phyloP scores from a whole-genome alignment of 2,888 invertebrate genomes.

The Gnatocerus cornutus region DNA sequence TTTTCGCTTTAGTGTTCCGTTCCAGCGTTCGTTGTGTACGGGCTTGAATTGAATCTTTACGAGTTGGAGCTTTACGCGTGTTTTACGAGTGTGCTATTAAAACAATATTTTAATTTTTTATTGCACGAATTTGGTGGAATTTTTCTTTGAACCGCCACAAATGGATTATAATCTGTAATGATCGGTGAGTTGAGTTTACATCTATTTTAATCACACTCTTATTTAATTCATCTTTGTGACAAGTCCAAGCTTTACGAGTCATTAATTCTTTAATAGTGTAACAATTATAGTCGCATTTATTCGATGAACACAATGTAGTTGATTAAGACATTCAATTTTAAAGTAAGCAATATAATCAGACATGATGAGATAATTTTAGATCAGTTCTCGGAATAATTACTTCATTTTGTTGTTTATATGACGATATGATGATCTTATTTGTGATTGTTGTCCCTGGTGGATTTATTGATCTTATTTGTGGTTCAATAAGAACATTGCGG shows the following conservation, averaged over 20 bases:
- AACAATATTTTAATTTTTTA: constrained; percentile 36
- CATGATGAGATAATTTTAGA: neutral
- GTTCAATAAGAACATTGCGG: too few relatives aligned
- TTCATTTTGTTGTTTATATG: neutral
- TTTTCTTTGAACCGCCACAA: constrained; percentile 8
- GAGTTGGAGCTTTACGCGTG: constrained; percentile 46
- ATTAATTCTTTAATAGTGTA: constrained; percentile 5
- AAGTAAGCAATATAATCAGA: neutral
- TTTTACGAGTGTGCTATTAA: constrained; percentile 47
- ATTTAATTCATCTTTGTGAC: too few relatives aligned
- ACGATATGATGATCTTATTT: too few relatives aligned
- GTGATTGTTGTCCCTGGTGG: too few relatives aligned
- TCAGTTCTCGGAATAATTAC: neutral
- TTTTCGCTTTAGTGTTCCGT: constrained; percentile 55
- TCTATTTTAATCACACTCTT: neutral
- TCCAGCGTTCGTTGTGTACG: constrained; percentile 43
- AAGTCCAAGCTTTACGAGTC: neutral
- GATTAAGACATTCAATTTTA: constrained; percentile 9
- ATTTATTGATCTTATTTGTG: too few relatives aligned
- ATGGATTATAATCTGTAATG: constrained; percentile 45
- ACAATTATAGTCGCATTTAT: neutral
- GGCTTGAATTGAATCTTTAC: constrained; percentile 47
- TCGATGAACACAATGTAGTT: neutral
- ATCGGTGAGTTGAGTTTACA: constrained; percentile 35
- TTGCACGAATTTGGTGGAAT: constrained; percentile 40